Conservation (phyloP, 1,140 invertebrate genomes). For the Pseudomyrmex concolor region DNA sequence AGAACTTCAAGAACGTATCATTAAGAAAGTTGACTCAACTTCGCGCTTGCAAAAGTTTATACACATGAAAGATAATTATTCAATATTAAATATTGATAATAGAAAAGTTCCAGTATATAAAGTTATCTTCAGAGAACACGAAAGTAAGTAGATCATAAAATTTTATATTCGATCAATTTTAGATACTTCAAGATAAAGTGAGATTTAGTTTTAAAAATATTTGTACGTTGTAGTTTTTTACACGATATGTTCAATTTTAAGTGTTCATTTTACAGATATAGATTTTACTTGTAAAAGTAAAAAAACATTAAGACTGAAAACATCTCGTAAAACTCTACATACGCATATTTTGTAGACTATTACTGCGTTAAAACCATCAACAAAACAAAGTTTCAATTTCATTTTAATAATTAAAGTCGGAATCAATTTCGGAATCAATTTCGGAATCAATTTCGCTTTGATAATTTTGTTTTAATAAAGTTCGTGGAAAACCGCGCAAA, state of each 20-base stretch:
- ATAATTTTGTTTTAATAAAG: constrained; percentile 21
- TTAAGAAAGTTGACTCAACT: constrained; percentile 20
- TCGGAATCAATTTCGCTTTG: background rate
- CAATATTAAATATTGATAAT: background rate
- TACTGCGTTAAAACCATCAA: too few relatives aligned
- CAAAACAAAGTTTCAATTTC: too few relatives aligned
- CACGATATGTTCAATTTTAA: too few relatives aligned
- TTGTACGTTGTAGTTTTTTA: background rate
- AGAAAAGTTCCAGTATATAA: background rate
- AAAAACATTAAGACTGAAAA: too few relatives aligned
- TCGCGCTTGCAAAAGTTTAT: background rate
- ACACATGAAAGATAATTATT: constrained; percentile 12
- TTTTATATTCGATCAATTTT: constrained; percentile 10
- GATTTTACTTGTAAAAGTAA: too few relatives aligned
- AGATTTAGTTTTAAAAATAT: background rate
- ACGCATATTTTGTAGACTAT: too few relatives aligned
- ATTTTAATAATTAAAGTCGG: too few relatives aligned
- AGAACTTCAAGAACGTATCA: background rate
- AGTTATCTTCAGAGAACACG: background rate
- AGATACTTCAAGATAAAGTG: background rate
- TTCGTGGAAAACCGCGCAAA: constrained; percentile 8
- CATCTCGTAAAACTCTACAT: too few relatives aligned
- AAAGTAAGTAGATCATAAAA: background rate
- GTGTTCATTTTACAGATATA: too few relatives aligned
- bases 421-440: too few relatives aligned